Evolutionary conservation across 2,113 vertebrate genomes (phyloP).

Genomic region (Myxocyprinus asiaticus): DNA sequence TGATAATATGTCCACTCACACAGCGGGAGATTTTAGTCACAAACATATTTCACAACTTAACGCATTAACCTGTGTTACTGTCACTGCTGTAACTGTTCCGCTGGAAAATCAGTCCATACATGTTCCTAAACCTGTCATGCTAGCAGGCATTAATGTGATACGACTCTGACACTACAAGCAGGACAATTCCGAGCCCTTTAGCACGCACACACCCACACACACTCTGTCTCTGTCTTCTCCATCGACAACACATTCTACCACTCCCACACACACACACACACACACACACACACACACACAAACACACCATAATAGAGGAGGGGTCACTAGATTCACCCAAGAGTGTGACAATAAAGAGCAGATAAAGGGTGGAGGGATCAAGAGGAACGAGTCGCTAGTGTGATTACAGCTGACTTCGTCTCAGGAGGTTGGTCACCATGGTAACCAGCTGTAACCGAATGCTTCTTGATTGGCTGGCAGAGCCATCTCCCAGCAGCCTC

Average conservation of each 20-base stretch:
- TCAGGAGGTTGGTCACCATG: conserved; percentile 68
- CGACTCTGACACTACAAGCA: conserved; percentile 19
- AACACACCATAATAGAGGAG: too few relatives aligned
- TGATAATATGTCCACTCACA: neutral
- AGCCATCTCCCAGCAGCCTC: conserved; percentile 62
- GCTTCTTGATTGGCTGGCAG: conserved; percentile 67
- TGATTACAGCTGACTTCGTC: conserved; percentile 73
- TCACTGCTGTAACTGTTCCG: too few relatives aligned
- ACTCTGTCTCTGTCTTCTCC: neutral
- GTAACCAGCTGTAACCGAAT: conserved; percentile 62
- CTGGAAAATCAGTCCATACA: too few relatives aligned
- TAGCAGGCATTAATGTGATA: conserved; percentile 2
- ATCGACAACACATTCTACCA: neutral
- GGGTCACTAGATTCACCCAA: conserved; percentile 51
- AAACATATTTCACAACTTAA: too few relatives aligned
- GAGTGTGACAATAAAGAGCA: conserved; percentile 48
- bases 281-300: neutral
- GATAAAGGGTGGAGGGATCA: conserved; percentile 48
- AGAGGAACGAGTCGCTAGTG: conserved; percentile 57
- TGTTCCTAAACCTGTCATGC: too few relatives aligned
- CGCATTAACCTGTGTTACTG: too few relatives aligned
- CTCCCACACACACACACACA: neutral
- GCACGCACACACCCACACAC: conserved; percentile 9
- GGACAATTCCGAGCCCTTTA: neutral
- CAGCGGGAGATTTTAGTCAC: too few relatives aligned